Base-by-base conservation (phyloP, 1,140 invertebrate species). In the Drosophila takahashii region DNA sequence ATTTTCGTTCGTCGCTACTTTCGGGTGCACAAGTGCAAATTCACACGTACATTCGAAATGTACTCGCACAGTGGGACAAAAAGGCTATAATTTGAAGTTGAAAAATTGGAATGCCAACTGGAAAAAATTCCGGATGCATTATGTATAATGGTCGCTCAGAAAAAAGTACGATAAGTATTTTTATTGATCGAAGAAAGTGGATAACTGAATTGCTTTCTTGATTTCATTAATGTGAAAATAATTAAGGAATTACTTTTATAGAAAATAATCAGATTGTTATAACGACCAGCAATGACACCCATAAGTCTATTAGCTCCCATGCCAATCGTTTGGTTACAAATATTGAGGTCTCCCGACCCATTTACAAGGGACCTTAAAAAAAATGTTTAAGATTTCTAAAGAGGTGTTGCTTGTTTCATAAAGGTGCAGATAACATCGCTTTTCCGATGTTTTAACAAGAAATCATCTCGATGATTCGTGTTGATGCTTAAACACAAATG, bases 1-100 rank as follows among this genome's bases (percentile, higher is more conserved):
- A 45, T 57, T 66, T 60, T 64, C 16, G 41, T 44, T 56, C 50
- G 57, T 52, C 32, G 62, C 51, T 70, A 66, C 52, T 74, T 66
- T 81, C 83, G 83, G 78, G 83, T 86, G 81, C 84, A 86, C 81
- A 86, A 86, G 81, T 86, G 81, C 83, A 86, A 86, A 87, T 87
- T 86, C 81, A 86, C 81, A 86, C 83, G 81, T 86, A 86, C 81
- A 87, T 89, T 87, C 75, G 62, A 87, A 87, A 87, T 87, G 53
- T 81, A 65, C 52, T 67, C 44, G 83, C 71, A 86, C 84, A 86
- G 83, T 86, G 81, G 79, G 34, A 32, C 70, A 57, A 87, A 58
- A 60, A n/a, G 29, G 60, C 45, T 29, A 22, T 18, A 32, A 65
- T 18, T 7, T 22, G 44, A 65, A 48, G 34, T 50, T 1, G 5